These are phyloP conservation scores for Eptesicus fuscus DNA, from an alignment of 2,113 vertebrate genomes.

Conservation along the genomic window DNA sequence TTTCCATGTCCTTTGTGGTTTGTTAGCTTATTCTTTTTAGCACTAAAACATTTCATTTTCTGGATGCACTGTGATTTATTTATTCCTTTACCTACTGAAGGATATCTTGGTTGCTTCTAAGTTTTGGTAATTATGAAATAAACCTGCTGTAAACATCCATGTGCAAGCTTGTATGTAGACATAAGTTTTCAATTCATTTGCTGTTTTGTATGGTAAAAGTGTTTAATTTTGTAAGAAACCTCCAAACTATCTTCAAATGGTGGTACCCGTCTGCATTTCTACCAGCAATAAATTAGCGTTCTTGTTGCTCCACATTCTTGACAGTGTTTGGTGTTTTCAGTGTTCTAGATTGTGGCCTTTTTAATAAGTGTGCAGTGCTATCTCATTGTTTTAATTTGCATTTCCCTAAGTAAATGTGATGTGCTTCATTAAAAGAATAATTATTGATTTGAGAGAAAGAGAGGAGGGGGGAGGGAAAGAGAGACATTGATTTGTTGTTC, in stretches of 20 bases:
- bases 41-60: not conserved
- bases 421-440: not conserved
- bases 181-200: not conserved
- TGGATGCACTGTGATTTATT: not conserved
- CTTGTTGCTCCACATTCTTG: not conserved
- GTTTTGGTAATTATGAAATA: not conserved
- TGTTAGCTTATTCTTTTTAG: not conserved
- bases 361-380: accelerated
- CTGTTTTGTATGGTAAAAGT: not conserved
- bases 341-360: not conserved
- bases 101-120: not conserved
- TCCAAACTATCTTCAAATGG: not conserved
- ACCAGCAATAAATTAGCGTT: not conserved
- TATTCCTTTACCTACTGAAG: not conserved
- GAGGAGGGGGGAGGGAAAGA: not conserved
- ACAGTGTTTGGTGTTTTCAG: not conserved
- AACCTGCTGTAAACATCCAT: not conserved
- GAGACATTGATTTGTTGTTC: not conserved
- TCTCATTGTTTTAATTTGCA: not conserved
- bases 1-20: not conserved
- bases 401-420: not conserved
- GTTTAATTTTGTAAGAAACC: not conserved
- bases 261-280: not conserved
- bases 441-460: not conserved
- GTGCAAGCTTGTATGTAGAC: not conserved